Base-by-base conservation (phyloP, 92 coral and sea anemone genomes). In the Chrysogorgia sp. region DNA sequence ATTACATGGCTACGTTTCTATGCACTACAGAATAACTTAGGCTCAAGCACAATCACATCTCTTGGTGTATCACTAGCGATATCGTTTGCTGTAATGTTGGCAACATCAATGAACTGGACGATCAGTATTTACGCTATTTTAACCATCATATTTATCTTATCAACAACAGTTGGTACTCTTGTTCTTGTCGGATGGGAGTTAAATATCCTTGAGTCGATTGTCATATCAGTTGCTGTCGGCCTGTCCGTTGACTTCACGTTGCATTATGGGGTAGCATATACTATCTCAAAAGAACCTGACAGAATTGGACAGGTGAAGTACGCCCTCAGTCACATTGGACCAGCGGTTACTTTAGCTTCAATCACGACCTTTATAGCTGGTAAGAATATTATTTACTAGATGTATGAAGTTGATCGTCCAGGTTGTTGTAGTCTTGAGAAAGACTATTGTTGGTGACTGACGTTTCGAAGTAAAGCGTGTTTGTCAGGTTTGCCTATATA, bases 191-290 rank as follows among this genome's bases (percentile, higher is more conserved):
- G 98, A 17, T 94, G 98, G 98, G 88, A 93, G 74, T 49, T 94
- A 53, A 94, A 92, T 58, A 86, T 94, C 8, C 53, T 94, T 53
- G 98, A 94, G 63, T 94, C 98, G 45, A 91, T 94, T 31, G 94
- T 91, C 59, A 80, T 91, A 83, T 85, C 98, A 29, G 98, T 94
- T 37, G 93, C 98, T 3, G 98, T 94, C 14, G 98, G 98, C 14
- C 74, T 94, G 41, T 94, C 98, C 12, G 92, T 91, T 69, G 98
- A 94, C 79, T 94, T 94, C 79, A 94, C 98, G 17, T 80, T 94
- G 89, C 98, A 94, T 87, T 94, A 94, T 79, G 98, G 98, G 22
- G 97, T 94, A 67, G 98, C 98, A 9, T 94, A 91, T 76, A 77
- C 89, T 56, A 65, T 91, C 33, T 86, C 97, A 60, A 90, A 92